These are phyloP conservation scores for Eupithecia tripunctaria DNA, from an alignment of 2,888 invertebrate genomes.

Conservation along the genomic window DNA sequence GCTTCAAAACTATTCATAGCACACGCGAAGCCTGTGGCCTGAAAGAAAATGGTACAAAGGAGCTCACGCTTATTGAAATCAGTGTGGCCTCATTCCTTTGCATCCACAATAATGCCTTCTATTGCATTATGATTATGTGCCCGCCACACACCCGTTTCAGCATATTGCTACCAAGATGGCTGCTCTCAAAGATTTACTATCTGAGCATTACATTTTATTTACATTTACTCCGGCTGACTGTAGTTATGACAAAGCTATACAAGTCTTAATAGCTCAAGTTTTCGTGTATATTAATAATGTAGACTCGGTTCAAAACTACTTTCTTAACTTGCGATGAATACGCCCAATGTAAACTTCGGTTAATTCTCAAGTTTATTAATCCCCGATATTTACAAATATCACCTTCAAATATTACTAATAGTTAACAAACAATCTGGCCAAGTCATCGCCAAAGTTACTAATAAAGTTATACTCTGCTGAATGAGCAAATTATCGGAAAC, in stretches of 20 bases:
- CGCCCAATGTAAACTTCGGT: background rate
- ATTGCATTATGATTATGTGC: constrained; percentile 11
- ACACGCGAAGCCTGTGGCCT: constrained; percentile 4
- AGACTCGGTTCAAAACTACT: background rate
- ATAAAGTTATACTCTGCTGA: constrained; percentile 25
- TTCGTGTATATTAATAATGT: background rate
- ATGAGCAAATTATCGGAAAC: constrained; percentile 34
- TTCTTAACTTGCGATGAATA: background rate
- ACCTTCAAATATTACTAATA: background rate
- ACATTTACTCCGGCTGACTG: background rate
- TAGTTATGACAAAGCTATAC: background rate
- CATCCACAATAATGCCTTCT: constrained; percentile 9
- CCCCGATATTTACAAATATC: background rate
- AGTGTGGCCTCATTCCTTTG: constrained; percentile 5
- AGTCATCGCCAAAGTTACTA: constrained; percentile 9
- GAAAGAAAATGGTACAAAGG: constrained; percentile 14
- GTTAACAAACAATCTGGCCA: constrained; percentile 7
- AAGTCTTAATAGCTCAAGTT: background rate
- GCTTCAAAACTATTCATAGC: background rate
- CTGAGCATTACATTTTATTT: background rate
- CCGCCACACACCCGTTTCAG: background rate
- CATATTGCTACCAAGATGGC: background rate
- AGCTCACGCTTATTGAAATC: background rate
- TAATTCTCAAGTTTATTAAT: background rate
- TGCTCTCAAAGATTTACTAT: background rate